Evolutionary conservation across 2,888 invertebrate genomes (phyloP).

Genomic region (Luperina nickerlii): DNA sequence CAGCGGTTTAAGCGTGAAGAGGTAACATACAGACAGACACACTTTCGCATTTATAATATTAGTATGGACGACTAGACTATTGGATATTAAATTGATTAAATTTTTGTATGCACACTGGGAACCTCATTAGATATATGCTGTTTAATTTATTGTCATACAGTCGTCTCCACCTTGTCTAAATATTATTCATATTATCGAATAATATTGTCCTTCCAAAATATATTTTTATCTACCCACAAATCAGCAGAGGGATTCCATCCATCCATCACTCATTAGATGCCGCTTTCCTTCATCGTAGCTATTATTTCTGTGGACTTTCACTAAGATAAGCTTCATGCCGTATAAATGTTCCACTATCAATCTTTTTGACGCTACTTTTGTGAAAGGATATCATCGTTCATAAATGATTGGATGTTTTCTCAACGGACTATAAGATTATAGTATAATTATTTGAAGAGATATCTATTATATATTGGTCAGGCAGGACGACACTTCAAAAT

Average conservation of each 20-base stretch:
- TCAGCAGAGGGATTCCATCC: constrained; percentile 42
- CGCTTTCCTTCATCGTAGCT: constrained; percentile 58
- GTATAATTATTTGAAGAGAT: no score
- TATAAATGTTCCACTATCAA: constrained; percentile 71
- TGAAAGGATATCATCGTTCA: constrained; percentile 53
- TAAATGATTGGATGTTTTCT: constrained; percentile 20
- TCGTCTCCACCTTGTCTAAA: no score
- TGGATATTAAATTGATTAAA: no score
- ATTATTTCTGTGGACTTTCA: constrained; percentile 63
- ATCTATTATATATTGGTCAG: no score
- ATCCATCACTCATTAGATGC: constrained; percentile 72
- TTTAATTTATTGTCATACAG: no score
- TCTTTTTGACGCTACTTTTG: constrained; percentile 65
- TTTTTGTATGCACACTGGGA: no score
- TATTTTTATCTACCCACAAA: constrained; percentile 30
- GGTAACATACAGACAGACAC: no score
- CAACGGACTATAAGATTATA: not conserved
- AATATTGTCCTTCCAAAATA: not conserved
- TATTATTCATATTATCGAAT: not conserved
- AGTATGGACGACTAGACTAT: no score
- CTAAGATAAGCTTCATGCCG: constrained; percentile 68
- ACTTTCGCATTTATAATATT: no score
- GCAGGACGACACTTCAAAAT: no score
- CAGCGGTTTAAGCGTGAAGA: no score
- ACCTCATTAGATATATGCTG: no score